Base-by-base conservation (phyloP, 2,113 vertebrate genomes). In the Narcine bancroftii region DNA sequence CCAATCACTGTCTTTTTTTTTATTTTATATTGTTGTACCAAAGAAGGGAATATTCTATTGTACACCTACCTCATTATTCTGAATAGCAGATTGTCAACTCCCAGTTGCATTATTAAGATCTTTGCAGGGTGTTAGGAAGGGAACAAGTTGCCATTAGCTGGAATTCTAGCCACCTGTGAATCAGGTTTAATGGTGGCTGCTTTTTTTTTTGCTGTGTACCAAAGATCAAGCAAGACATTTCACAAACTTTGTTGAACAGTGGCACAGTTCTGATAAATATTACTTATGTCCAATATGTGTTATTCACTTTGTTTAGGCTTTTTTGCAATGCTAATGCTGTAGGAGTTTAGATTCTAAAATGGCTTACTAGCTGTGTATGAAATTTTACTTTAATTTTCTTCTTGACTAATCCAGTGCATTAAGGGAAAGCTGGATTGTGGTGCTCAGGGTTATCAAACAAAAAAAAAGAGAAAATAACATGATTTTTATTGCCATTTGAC, bases 61-160 rank as follows among this genome's bases (percentile, higher is more conserved):
- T 94, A 94, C 95, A 96, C 96, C 97, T 98, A 97, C 97, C 97
- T 98, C 97, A 96, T 96, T 93, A 94, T 94, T 95, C 89, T 94
- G 95, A 93, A 92, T 91, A 69, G 89, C 89, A 53, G 83, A 66
- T 92, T 87, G 60, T 93, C 92, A 92, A 91, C 92, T 92, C 87
- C 79, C 85, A 66, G 53, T 92, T 92, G 56, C 81, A 94, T 92
- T 92, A 92, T 92, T 93, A 83, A 83, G 92, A 29, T 50, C n/a
- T 83, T 72, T 65, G 65, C 81, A 72, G 92, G 79, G 91, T 81
- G 69, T 75, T 60, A 87, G 71, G 92, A 92, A 92, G 76, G 66
- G 26, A 92, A 87, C 76, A 92, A 42, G 39, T 93, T 89, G 83
- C 92, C 71, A 92, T 92, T 77, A 92, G 79, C 29, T 92, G 92